Evolutionary conservation across 2,888 invertebrate genomes (phyloP), one percentile per base, ranked within the genome.

Genomic region (Athrips mouffetella): DNA sequence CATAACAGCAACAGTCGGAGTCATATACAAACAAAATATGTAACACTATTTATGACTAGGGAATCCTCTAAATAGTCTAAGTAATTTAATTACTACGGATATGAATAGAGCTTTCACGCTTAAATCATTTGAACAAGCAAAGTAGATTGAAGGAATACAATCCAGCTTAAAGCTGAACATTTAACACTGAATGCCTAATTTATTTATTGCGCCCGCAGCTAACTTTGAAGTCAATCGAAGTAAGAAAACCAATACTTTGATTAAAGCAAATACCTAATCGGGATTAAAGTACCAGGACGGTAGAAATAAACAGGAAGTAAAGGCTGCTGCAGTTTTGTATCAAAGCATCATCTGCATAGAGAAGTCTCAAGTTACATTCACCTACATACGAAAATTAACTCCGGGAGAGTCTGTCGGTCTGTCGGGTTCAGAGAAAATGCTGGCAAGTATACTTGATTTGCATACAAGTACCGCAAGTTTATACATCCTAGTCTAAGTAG

Each of bases 361-460:
- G 31, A 30, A 10, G 3, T 27, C 13, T 48, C 29, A 44, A 15
- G 37, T 45, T 39, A 45, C 45, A 16, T 21, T 35, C 27, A 60
- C 46, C 53, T 63, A 65, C 59, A 65, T 55, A 59, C 33, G 57
- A 59, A 64, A 69, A 70, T 68, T 65, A 57, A 57, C 60, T 54
- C 49, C 45, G 13, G 45, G 44, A 11, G 44, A 31, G 31, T 31
- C 20, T 11, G 21, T 16, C 18, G 21, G 7, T 20, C 11, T 39
- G 21, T 7, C 39, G 21, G 20, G 18, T 44, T 44, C 30, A 15
- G 13, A 35, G 45, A 45, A 45, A 45, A 45, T 16, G 29, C 29
- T 30, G n/a, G 4, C 6, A 33, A 45, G 49, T 31, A 42, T 42
- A 23, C 23, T 39, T 45, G 10, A 49, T 46, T 49, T 49, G 13